Evolutionary conservation across 2,797 vertebrate genomes (phyloP).

Genomic region (Remorina albescens): DNA sequence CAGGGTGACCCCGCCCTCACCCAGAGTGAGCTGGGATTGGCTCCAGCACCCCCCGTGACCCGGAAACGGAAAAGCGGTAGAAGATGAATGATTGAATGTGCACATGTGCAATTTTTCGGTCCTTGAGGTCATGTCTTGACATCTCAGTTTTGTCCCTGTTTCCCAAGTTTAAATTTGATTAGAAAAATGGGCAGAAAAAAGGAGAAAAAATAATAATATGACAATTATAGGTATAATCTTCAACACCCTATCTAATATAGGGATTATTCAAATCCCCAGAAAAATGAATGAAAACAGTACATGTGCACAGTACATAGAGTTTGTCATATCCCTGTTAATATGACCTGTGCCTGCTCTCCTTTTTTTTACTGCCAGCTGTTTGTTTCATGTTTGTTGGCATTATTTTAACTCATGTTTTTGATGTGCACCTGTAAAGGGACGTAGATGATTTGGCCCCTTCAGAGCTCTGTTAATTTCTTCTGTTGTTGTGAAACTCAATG

Average conservation of each 20-base stretch:
- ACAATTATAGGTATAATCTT: background rate
- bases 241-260: background rate
- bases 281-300: background rate
- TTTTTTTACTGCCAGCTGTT: background rate
- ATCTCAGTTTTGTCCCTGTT: background rate
- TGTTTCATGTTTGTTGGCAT: too few relatives aligned
- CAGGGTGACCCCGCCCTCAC: too few relatives aligned
- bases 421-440: background rate
- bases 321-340: background rate
- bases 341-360: background rate
- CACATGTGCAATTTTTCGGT: constrained; percentile 4
- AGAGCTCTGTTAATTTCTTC: constrained; percentile 12
- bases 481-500: background rate
- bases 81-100: too few relatives aligned
- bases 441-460: background rate
- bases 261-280: background rate
- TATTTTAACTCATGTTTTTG: background rate
- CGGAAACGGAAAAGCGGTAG: too few relatives aligned
- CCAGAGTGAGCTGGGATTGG: too few relatives aligned
- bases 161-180: background rate
- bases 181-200: background rate
- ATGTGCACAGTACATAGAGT: background rate
- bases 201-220: background rate
- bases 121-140: background rate
- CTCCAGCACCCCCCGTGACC: too few relatives aligned